A percentile compares a stretch with the other conserved stretches of the same genome.
phyloP scores from a whole-genome alignment of 2,888 invertebrate species.

The Rhodophaea formosa region DNA sequence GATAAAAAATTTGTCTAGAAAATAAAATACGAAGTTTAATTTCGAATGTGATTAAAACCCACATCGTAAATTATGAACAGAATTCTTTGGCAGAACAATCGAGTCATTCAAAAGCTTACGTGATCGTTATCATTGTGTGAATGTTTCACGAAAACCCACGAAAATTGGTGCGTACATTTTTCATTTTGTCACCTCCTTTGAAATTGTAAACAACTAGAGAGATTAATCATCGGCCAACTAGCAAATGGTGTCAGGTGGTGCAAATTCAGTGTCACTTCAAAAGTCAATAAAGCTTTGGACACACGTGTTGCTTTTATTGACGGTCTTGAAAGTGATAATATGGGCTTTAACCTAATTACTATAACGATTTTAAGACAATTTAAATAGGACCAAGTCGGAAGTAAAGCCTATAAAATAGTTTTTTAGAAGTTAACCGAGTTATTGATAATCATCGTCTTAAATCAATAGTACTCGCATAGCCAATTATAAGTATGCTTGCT shows the following conservation, averaged over 20 bases:
- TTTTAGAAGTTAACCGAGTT: neutral
- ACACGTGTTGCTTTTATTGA: neutral
- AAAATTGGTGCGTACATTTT: neutral
- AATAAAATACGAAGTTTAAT: no score
- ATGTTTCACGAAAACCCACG: neutral
- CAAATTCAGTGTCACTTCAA: conserved; percentile 3
- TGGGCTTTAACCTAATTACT: no score
- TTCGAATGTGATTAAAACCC: no score
- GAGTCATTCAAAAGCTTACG: neutral
- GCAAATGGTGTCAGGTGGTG: conserved; percentile 24
- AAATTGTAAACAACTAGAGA: conserved; percentile 42
- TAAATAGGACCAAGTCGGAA: no score
- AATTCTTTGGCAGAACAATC: neutral
- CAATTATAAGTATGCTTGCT: conserved; percentile 36
- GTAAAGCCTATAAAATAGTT: no score
- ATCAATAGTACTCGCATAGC: neutral
- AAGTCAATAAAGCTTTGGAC: neutral
- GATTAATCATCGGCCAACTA: conserved; percentile 41
- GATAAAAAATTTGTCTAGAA: no score
- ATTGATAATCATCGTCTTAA: no score
- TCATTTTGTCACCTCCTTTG: conserved; percentile 21
- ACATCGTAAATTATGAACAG: neutral
- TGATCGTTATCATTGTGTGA: neutral
- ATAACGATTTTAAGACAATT: no score
- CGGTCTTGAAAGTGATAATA: no score